Evolutionary conservation across 2,888 invertebrate genomes (phyloP).

Genomic region (Idaea dimidiata): DNA sequence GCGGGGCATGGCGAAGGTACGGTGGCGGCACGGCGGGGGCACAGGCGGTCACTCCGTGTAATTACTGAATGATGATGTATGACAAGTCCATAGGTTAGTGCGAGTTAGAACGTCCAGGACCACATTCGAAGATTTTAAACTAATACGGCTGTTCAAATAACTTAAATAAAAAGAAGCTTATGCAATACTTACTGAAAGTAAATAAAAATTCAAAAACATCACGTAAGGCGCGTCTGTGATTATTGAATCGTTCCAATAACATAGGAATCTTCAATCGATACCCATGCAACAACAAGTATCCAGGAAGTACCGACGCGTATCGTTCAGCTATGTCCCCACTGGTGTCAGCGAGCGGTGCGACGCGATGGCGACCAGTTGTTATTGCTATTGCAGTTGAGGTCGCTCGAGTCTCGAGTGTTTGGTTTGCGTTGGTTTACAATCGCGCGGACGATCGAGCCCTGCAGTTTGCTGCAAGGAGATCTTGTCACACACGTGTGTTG

Average conservation of each 20-base stretch:
- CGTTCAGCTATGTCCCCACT: neutral
- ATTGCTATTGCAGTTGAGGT: constrained; percentile 22
- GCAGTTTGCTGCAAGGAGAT: constrained; percentile 63
- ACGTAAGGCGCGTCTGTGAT: neutral
- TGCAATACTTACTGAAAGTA: neutral
- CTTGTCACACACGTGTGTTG: constrained; percentile 71
- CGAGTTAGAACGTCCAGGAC: neutral
- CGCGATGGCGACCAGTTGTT: constrained; percentile 8
- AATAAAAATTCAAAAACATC: neutral
- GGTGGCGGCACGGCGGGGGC: neutral
- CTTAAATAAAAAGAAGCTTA: neutral
- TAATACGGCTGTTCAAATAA: too few relatives aligned
- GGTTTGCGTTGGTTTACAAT: constrained; percentile 34
- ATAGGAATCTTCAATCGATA: neutral
- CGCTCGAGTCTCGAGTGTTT: constrained; percentile 38
- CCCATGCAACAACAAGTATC: too few relatives aligned
- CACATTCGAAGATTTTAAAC: too few relatives aligned
- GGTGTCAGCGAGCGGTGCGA: neutral
- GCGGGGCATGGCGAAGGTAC: neutral
- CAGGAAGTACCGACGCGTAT: neutral
- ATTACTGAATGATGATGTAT: neutral
- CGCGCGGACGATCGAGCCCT: constrained; percentile 49
- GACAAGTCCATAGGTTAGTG: neutral
- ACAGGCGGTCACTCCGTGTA: neutral
- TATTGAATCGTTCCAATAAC: neutral